phyloP scores from a whole-genome alignment of 1,140 invertebrate genomes.

The Drosophila lini region DNA sequence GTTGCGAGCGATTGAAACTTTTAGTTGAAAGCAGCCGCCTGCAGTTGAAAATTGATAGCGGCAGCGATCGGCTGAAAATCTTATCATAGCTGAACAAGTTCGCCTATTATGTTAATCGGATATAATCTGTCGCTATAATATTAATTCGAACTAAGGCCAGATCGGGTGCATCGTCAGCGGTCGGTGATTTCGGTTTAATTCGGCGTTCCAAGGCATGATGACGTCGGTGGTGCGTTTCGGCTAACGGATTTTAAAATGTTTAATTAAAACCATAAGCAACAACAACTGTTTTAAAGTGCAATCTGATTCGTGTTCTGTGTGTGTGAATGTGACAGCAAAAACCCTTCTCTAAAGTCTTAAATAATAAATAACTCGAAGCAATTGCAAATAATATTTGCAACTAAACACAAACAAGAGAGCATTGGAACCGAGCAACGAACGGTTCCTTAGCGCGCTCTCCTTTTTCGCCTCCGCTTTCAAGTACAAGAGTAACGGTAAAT shows the following conservation, averaged over 20 bases:
- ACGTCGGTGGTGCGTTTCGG: conserved; percentile 27
- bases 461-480: conserved; percentile 20
- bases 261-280: conserved; percentile 17
- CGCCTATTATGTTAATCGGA: conserved; percentile 4
- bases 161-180: neutral
- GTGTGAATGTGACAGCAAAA: conserved; percentile 13
- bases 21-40: neutral
- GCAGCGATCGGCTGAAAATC: neutral
- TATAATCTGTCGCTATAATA: conserved; percentile 2
- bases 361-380: conserved; percentile 22
- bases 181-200: neutral
- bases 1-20: neutral
- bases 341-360: conserved; percentile 3
- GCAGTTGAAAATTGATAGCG: neutral
- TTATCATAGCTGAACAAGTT: neutral
- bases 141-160: conserved; percentile 2
- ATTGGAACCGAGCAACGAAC: conserved; percentile 50
- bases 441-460: conserved; percentile 49
- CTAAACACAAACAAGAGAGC: conserved; percentile 38
- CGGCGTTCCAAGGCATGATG: neutral
- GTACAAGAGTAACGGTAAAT: conserved; percentile 28
- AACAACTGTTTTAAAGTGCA: conserved; percentile 19
- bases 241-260: conserved; percentile 34
- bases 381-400: conserved; percentile 34
- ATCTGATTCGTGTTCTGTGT: conserved; percentile 28